A percentile compares a stretch with the other conserved stretches of the same genome.
Conservation (phyloP, 2,888 invertebrate species). For the Synanthedon formicaeformis region DNA sequence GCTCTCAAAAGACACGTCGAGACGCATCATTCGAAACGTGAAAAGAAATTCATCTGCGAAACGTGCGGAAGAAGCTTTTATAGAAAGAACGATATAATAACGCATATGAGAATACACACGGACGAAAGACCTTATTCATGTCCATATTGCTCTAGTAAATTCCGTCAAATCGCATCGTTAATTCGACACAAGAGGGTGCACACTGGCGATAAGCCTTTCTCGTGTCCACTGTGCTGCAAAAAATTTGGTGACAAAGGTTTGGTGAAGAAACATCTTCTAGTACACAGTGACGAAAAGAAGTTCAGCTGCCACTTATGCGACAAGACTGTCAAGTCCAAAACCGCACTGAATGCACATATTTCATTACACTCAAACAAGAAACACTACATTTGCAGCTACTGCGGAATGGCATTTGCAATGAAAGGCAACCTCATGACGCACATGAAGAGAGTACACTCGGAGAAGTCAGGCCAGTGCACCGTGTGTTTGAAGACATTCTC, state of each 20-base stretch:
- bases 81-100: slow-evolving; percentile 46
- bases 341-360: slow-evolving; percentile 63
- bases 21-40: slow-evolving; percentile 35
- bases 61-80: slow-evolving; percentile 54
- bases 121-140: slow-evolving; percentile 51
- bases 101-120: slow-evolving; percentile 52
- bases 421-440: slow-evolving; percentile 69
- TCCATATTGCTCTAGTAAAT: slow-evolving; percentile 38
- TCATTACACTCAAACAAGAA: slow-evolving; percentile 47
- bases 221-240: slow-evolving; percentile 46
- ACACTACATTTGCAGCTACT: slow-evolving; percentile 49
- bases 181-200: slow-evolving; percentile 53
- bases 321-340: slow-evolving; percentile 60
- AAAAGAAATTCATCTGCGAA: slow-evolving; percentile 50
- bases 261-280: slow-evolving; percentile 42
- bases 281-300: slow-evolving; percentile 62
- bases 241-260: slow-evolving; percentile 42
- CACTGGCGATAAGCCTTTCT: slow-evolving; percentile 53
- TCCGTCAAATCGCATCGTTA: slow-evolving; percentile 47
- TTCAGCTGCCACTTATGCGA: slow-evolving; percentile 67
- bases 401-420: slow-evolving; percentile 61
- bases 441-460: slow-evolving; percentile 66
- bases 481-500: slow-evolving; percentile 67
- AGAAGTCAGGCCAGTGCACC: slow-evolving; percentile 64
- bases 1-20: slow-evolving; percentile 41